Conservation (phyloP, 1,140 invertebrate genomes). For the Papilio helenus region DNA sequence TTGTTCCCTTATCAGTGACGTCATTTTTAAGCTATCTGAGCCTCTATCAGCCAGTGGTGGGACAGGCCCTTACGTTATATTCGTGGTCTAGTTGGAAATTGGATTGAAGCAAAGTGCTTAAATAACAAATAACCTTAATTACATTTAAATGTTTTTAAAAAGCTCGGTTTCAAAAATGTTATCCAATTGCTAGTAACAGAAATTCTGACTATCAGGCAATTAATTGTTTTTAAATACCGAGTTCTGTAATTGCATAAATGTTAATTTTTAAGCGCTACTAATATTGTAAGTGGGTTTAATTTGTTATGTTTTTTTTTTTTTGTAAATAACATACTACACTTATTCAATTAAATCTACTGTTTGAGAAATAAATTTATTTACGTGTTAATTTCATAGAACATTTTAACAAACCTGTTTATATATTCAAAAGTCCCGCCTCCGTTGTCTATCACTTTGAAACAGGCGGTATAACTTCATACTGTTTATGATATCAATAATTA, state of each 20-base stretch:
- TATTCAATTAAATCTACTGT: not conserved
- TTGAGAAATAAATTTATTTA: not conserved
- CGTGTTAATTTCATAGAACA: not conserved
- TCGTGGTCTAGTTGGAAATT: too few species aligned
- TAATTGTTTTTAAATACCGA: not conserved
- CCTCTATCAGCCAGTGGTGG: too few species aligned
- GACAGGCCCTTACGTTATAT: too few species aligned
- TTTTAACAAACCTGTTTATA: not conserved
- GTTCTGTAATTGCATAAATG: not conserved
- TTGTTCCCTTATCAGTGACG: too few species aligned
- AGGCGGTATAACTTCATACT: too few species aligned
- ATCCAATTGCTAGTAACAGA: not conserved
- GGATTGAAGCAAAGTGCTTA: too few species aligned
- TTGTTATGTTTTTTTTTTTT: not conserved
- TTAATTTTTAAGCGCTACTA: not conserved
- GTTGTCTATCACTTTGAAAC: not conserved
- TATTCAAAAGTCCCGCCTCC: not conserved
- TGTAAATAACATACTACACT: not conserved
- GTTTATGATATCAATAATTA: not conserved
- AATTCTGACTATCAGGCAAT: not conserved
- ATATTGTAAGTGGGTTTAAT: not conserved
- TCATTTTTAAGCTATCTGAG: too few species aligned
- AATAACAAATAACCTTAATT: too few species aligned
- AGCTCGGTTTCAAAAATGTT: not conserved
- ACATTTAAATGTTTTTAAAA: not conserved